Evolutionary conservation across 2,113 vertebrate genomes (phyloP).

Genomic region (Brevimyrus niger): DNA sequence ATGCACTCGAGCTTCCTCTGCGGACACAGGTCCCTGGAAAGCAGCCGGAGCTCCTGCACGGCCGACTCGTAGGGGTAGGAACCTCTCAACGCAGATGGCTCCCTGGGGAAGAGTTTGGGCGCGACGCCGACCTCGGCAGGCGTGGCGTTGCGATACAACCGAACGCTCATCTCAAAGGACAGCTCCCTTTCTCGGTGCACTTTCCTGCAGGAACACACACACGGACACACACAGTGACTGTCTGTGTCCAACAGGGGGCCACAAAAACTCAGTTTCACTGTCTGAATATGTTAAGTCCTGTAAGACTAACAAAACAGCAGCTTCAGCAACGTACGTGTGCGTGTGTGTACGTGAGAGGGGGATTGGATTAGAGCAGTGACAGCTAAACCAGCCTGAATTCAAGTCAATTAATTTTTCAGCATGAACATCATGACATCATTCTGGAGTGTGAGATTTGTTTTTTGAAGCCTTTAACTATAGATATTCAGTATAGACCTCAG

Average conservation of each 20-base stretch:
- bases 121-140: conserved; percentile 72
- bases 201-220: conserved; percentile 50
- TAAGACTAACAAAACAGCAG: not conserved
- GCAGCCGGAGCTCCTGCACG: conserved; percentile 70
- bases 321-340: not conserved
- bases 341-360: not conserved
- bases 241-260: not conserved
- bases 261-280: not conserved
- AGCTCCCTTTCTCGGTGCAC: conserved; percentile 65
- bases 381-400: not conserved
- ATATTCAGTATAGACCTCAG: not conserved
- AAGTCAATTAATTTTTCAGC: not conserved
- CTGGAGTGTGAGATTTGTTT: not conserved
- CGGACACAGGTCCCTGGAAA: conserved; percentile 71
- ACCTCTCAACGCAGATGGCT: conserved; percentile 19
- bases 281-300: no score
- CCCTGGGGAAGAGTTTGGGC: conserved; percentile 63
- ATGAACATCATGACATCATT: not conserved
- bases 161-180: conserved; percentile 67
- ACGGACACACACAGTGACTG: not conserved
- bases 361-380: not conserved
- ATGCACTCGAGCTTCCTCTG: conserved; percentile 89
- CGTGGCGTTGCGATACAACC: conserved; percentile 50
- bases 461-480: not conserved
- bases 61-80: conserved; percentile 69